Evolutionary conservation across 2,888 invertebrate species (phyloP).

Genomic region (Heliconius erato): DNA sequence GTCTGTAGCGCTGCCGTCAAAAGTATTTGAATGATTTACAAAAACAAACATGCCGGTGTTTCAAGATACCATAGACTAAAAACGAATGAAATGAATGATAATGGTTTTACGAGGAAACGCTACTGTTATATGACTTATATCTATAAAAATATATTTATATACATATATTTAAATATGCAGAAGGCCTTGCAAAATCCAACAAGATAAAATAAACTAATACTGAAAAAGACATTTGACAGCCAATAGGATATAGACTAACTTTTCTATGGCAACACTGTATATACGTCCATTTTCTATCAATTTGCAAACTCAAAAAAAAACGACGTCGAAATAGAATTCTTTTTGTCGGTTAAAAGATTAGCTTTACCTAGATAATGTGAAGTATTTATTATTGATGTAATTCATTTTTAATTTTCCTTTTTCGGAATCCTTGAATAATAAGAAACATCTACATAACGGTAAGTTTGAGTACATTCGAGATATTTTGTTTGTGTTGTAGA

Average conservation of each 20-base stretch:
- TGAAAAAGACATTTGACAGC: background rate
- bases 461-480: slow-evolving; percentile 76
- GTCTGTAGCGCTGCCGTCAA: slow-evolving; percentile 17
- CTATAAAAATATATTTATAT: background rate
- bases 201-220: background rate
- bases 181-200: background rate
- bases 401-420: slow-evolving; percentile 64
- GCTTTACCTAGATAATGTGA: slow-evolving; percentile 75
- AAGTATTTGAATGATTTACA: slow-evolving; percentile 36
- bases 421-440: slow-evolving; percentile 58
- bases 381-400: slow-evolving; percentile 63
- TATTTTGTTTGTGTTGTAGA: slow-evolving; percentile 81
- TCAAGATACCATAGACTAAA: slow-evolving; percentile 19
- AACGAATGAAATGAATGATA: slow-evolving; percentile 25
- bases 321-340: slow-evolving; percentile 75
- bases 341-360: slow-evolving; percentile 71
- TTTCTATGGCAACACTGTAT: slow-evolving; percentile 14
- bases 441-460: slow-evolving; percentile 68
- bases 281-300: slow-evolving; percentile 78
- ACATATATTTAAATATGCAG: background rate
- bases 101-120: background rate
- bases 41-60: slow-evolving; percentile 46
- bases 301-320: slow-evolving; percentile 78
- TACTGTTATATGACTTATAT: background rate
- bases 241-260: background rate